A percentile compares a stretch with the other conserved stretches of the same genome.
phyloP scores from a whole-genome alignment of 2,888 invertebrate species.

The Tetragonula carbonaria region DNA sequence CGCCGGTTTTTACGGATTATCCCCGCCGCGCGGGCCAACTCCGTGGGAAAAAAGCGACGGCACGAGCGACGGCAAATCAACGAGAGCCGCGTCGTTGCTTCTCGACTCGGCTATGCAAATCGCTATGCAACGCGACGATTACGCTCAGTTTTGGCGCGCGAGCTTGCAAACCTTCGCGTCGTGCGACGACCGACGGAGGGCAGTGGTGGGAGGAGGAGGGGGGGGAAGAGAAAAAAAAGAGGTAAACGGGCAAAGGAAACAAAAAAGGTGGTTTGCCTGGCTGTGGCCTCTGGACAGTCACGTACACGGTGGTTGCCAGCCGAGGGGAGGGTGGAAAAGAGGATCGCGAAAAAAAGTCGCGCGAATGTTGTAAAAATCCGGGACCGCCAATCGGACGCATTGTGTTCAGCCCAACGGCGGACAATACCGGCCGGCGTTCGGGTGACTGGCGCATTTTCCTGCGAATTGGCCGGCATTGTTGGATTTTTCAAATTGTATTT shows the following conservation, averaged over 20 bases:
- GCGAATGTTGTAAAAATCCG: conserved; percentile 81
- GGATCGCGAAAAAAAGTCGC: conserved; percentile 70
- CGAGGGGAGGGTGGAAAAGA: neutral
- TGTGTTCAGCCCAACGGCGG: conserved; percentile 76
- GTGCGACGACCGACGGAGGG: neutral
- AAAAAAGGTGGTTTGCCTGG: conserved; percentile 63
- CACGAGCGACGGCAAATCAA: conserved; percentile 70
- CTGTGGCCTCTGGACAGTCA: conserved; percentile 20
- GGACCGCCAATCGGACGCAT: conserved; percentile 81
- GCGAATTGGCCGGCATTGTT: conserved; percentile 78
- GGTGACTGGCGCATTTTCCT: conserved; percentile 73
- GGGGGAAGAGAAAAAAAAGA: neutral
- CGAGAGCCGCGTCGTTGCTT: conserved; percentile 63
- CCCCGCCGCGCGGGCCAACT: conserved; percentile 3
- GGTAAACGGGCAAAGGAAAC: conserved; percentile 59
- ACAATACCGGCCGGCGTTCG: conserved; percentile 76
- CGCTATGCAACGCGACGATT: conserved; percentile 79
- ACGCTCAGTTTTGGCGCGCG: conserved; percentile 69
- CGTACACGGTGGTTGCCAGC: conserved; percentile 8
- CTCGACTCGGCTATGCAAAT: conserved; percentile 81
- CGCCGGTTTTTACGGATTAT: conserved; percentile 65
- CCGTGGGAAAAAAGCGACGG: conserved; percentile 51
- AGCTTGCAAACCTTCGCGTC: conserved; percentile 56
- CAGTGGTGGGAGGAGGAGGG: neutral
- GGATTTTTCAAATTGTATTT: conserved; percentile 78